A percentile compares a stretch with the other conserved stretches of the same genome.
Conservation (phyloP, 2,888 invertebrate species). For the Stratiomys singularior region DNA sequence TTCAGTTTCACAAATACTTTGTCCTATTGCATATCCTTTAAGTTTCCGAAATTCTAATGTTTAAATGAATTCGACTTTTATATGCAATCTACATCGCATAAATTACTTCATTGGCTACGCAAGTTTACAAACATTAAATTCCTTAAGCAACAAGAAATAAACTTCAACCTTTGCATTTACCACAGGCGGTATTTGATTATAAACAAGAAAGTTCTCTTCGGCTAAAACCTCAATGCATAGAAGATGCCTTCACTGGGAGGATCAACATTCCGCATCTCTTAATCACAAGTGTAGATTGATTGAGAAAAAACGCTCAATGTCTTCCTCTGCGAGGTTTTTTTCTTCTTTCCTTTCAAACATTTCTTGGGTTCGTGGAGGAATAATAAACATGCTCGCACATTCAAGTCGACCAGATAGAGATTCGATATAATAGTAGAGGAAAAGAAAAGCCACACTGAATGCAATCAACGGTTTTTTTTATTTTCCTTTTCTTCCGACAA, state of each 20-base stretch:
- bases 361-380: neutral
- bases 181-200: neutral
- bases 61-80: too few species aligned
- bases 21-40: too few species aligned
- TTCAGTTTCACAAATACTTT: too few species aligned
- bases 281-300: constrained; percentile 2
- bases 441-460: neutral
- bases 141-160: neutral
- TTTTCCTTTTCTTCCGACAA: too few species aligned
- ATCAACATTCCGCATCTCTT: constrained; percentile 21
- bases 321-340: neutral
- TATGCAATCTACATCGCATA: too few species aligned
- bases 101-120: too few species aligned
- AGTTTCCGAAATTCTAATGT: too few species aligned
- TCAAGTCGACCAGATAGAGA: neutral
- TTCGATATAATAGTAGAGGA: neutral
- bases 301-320: neutral
- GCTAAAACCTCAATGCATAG: neutral
- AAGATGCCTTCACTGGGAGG: neutral
- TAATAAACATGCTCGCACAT: too few species aligned
- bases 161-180: neutral
- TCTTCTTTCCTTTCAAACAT: neutral
- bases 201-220: neutral
- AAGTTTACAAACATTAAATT: too few species aligned
- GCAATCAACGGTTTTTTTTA: too few species aligned